phyloP scores from a whole-genome alignment of 2,888 invertebrate species.

The Eretmocerus hayati region DNA sequence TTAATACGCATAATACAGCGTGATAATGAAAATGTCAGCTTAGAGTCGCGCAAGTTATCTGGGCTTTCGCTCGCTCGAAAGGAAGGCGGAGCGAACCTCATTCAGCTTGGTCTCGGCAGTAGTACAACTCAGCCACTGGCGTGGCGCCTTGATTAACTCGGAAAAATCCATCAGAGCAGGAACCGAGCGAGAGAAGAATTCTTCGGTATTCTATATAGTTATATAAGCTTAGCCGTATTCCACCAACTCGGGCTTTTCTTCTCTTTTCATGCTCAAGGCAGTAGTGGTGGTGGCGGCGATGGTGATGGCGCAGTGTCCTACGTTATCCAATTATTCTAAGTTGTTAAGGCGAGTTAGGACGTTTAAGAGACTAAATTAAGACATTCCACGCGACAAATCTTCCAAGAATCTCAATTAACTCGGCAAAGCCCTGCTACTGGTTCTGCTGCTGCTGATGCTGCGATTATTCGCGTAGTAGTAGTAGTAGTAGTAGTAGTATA shows the following conservation, averaged over 20 bases:
- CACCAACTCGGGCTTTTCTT: too few relatives aligned
- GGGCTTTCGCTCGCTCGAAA: background rate
- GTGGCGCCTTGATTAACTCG: constrained; percentile 20
- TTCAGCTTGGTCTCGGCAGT: too few relatives aligned
- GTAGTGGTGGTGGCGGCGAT: too few relatives aligned
- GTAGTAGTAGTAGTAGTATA: too few relatives aligned
- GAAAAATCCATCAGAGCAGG: constrained; percentile 17
- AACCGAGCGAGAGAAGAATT: constrained; percentile 2
- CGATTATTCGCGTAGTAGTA: too few relatives aligned
- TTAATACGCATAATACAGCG: constrained; percentile 19
- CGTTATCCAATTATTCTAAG: constrained; percentile 48
- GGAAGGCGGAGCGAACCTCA: constrained; percentile 2
- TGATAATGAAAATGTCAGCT: constrained; percentile 8
- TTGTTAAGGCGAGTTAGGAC: constrained; percentile 47
- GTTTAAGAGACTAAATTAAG: constrained; percentile 48
- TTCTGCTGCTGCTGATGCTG: too few relatives aligned
- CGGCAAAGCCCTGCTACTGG: constrained; percentile 9
- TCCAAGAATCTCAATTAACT: constrained; percentile 49
- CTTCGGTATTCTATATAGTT: too few relatives aligned
- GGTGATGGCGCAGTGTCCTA: too few relatives aligned
- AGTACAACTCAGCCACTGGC: too few relatives aligned
- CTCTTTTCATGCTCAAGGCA: too few relatives aligned
- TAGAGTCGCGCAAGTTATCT: background rate
- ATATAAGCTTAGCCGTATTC: background rate
- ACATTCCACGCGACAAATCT: constrained; percentile 48